These are phyloP conservation scores for Mugil cephalus DNA, from an alignment of 2,113 vertebrate species.

Conservation along the genomic window DNA sequence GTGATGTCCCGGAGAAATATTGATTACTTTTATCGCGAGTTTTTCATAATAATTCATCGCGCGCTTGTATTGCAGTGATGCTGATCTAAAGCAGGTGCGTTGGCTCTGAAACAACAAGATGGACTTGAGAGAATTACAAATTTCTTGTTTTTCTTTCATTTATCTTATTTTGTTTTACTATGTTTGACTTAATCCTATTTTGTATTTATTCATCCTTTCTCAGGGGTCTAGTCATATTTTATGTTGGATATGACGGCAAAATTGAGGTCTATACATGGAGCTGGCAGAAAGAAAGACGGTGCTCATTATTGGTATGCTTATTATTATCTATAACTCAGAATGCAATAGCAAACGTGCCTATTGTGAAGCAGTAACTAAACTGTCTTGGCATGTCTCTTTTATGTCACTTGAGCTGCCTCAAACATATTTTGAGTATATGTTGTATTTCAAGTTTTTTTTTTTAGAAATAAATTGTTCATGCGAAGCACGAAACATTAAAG, in stretches of 20 bases:
- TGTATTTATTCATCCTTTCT: too few species aligned
- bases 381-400: too few species aligned
- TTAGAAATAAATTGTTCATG: neutral
- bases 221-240: too few species aligned
- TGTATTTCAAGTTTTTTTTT: neutral
- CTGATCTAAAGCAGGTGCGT: neutral
- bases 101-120: neutral
- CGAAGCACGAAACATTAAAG: neutral
- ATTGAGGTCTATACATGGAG: too few species aligned
- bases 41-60: neutral
- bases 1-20: slow-evolving; percentile 60
- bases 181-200: neutral
- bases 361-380: too few species aligned
- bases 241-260: too few species aligned
- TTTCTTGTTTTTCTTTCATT: neutral
- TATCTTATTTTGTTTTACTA: neutral
- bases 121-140: neutral
- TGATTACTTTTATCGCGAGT: slow-evolving; percentile 39
- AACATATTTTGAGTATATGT: neutral
- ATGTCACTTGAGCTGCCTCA: too few species aligned
- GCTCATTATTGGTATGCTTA: too few species aligned
- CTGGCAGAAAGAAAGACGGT: too few species aligned
- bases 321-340: too few species aligned
- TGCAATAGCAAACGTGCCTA: too few species aligned
- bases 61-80: neutral